Base-by-base conservation (phyloP, 1,140 invertebrate genomes). In the Drosophila lacteicornis region DNA sequence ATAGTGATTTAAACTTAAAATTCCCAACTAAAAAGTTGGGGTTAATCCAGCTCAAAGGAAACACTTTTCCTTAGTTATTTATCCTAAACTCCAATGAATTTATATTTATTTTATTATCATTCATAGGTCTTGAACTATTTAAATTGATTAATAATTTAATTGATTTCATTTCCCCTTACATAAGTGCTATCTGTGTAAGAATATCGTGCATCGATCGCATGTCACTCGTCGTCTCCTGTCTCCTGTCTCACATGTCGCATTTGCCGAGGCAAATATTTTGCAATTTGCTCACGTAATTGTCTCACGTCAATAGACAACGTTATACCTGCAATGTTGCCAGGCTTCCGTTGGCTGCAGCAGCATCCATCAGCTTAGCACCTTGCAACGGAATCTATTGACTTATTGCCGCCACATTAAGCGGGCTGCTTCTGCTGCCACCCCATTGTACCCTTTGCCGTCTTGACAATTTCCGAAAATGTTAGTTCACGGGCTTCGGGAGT, bases 341-440 rank as follows among this genome's bases (percentile, higher is more conserved):
- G 45, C 49, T 43, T 43, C 66, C 22, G 15, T 19, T 38, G 57
- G 40, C 5, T 30, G 46, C 9, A 42, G 36, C 55, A 36, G 36
- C 55, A 36, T 55, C 63, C 36, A 62, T 66, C 59, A 57, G 60
- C 65, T 70, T 79, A 59, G 78, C 67, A 85, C 77, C 67, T 76
- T 63, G 46, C 59, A 66, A 73, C 46, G 65, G 75, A 66, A 65
- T 82, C 79, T 86, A 82, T 88, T 86, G 83, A 86, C 83, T 83
- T 88, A 83, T 88, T 86, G 84, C 67, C 71, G 84, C 70, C 83
- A 80, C 84, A 86, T 86, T 85, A 86, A 69, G 68, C 82, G 74
- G 45, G 45, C 17, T 51, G 66, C 27, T 8, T 9, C 30, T 11
- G 27, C 4, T 47, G 17, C 2, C 15, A 3, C 46, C 13, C 17